Conservation (phyloP, 2,888 invertebrate species). For the Tineola bisselliella region DNA sequence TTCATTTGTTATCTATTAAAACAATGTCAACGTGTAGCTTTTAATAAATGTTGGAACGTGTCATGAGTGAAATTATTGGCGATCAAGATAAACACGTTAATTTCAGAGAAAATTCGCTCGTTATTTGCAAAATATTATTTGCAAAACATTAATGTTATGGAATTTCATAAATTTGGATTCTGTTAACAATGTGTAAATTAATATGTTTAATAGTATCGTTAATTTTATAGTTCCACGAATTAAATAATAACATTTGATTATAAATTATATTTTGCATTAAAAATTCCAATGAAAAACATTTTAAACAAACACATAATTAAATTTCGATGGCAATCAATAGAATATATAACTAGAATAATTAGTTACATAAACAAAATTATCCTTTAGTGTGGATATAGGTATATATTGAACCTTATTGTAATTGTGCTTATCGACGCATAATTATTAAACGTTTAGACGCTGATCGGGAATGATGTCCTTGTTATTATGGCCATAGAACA, state of each 20-base stretch:
- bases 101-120: constrained; percentile 1
- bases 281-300: no score
- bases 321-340: no score
- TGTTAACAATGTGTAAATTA: not conserved
- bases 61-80: not conserved
- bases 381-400: no score
- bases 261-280: no score
- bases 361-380: no score
- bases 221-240: no score
- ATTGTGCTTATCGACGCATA: not conserved
- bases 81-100: constrained; percentile 8
- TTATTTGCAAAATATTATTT: constrained; percentile 5
- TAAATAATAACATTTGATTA: no score
- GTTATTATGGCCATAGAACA: not conserved
- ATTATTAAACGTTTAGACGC: not conserved
- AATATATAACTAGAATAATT: no score
- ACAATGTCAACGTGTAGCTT: not conserved
- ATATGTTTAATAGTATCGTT: not conserved
- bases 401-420: no score
- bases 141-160: not conserved
- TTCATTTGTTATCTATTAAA: not conserved
- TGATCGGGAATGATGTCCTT: not conserved
- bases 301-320: no score
- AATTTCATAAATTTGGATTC: not conserved
- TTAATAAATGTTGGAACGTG: not conserved